A percentile compares a stretch with the other conserved stretches of the same genome.
Evolutionary conservation across 2,113 vertebrate species (phyloP).

Genomic region (Nansenia antarctica): DNA sequence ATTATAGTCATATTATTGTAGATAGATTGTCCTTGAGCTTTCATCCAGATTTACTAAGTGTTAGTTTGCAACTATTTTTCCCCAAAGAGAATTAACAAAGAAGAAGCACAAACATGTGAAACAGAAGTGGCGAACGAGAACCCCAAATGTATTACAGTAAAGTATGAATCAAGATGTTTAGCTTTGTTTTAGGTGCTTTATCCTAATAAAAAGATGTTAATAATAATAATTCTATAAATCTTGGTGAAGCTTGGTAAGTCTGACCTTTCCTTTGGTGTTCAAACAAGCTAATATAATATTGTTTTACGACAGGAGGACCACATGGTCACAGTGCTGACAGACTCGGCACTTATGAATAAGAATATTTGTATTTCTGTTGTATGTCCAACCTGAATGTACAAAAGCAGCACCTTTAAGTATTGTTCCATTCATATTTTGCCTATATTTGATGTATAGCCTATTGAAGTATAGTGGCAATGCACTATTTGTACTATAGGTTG

Average conservation of each 20-base stretch:
- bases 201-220: no score
- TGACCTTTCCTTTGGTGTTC: not conserved
- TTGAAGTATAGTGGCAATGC: not conserved
- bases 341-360: not conserved
- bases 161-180: no score
- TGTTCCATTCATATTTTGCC: not conserved
- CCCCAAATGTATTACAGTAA: no score
- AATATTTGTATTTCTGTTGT: not conserved
- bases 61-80: no score
- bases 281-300: not conserved
- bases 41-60: no score
- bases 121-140: no score
- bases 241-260: not conserved
- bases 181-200: no score
- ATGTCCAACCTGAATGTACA: not conserved
- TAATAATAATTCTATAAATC: not conserved
- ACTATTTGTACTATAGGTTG: no score
- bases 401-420: not conserved
- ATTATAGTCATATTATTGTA: no score
- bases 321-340: not conserved
- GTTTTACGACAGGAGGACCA: not conserved
- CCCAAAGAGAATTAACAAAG: no score
- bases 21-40: no score
- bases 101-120: no score
- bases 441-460: not conserved